These are phyloP conservation scores for Berghia stephanieae DNA, from an alignment of 1,140 invertebrate species.

Conservation along the genomic window DNA sequence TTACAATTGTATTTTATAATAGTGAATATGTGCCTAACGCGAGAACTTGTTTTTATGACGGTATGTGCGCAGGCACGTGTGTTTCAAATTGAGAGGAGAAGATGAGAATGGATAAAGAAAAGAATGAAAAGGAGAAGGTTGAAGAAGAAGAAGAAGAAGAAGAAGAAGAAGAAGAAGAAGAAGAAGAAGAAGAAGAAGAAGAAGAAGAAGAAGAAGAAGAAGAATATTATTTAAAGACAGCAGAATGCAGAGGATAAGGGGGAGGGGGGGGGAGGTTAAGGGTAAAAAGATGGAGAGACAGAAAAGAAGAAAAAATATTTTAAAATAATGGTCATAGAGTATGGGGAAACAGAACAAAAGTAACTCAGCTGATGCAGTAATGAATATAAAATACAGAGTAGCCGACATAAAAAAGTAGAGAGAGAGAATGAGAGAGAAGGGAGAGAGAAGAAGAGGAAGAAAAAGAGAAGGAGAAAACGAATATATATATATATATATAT, in stretches of 20 bases:
- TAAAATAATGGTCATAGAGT: too few relatives aligned
- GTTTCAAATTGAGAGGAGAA: too few relatives aligned
- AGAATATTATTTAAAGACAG: not conserved
- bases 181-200: not conserved
- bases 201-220: not conserved
- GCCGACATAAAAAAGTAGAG: conserved; percentile 1
- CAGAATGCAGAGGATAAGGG: not conserved
- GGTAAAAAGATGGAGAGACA: too few relatives aligned
- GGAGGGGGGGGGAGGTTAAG: not conserved
- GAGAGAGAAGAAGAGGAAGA: conserved; percentile 3
- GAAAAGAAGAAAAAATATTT: too few relatives aligned
- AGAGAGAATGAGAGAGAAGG: conserved; percentile 10
- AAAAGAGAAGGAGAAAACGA: too few relatives aligned
- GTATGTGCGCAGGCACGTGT: too few relatives aligned
- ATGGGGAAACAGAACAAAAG: not conserved
- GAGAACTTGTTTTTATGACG: too few relatives aligned
- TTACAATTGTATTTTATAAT: too few relatives aligned
- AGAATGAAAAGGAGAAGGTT: not conserved
- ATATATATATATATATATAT: too few relatives aligned
- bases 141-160: not conserved
- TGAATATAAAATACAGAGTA: not conserved
- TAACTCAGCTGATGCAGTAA: not conserved
- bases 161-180: conserved; percentile 6
- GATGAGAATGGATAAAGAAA: too few relatives aligned
- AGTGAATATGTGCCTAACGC: too few relatives aligned